These are phyloP conservation scores for Diarsia mendica DNA, from an alignment of 2,888 invertebrate genomes.

Conservation along the genomic window DNA sequence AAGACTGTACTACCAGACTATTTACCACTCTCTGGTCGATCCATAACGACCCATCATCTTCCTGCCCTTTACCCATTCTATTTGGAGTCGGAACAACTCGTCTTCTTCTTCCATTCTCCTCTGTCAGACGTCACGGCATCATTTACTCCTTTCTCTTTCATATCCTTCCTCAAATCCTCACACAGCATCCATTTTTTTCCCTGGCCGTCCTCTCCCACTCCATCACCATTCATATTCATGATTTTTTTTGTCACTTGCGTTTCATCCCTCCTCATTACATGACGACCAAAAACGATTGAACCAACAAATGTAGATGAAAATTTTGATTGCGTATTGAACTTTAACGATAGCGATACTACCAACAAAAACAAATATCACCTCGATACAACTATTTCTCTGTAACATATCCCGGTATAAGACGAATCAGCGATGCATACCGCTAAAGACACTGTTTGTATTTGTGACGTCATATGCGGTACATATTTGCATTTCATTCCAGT, in stretches of 20 bases:
- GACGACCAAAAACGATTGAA: neutral
- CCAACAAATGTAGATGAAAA: neutral
- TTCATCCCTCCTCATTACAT: no score
- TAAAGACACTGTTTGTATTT: constrained; percentile 39
- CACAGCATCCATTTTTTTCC: no score
- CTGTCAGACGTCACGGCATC: no score
- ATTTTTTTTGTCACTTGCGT: no score
- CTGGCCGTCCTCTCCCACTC: no score
- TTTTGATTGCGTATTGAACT: neutral
- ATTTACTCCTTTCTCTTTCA: no score
- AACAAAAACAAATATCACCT: constrained; percentile 7
- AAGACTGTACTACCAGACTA: neutral
- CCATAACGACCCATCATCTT: neutral
- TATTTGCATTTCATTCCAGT: constrained; percentile 57
- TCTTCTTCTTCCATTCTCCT: neutral
- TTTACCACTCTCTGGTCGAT: neutral
- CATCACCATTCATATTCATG: no score
- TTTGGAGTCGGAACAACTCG: no score
- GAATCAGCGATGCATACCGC: constrained; percentile 14
- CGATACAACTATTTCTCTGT: neutral
- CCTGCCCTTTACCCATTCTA: no score
- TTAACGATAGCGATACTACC: neutral
- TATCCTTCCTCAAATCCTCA: no score
- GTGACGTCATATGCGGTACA: constrained; percentile 35
- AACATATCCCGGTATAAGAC: constrained; percentile 5